Evolutionary conservation across 2,888 invertebrate species (phyloP).

Genomic region (Phragmatobia fuliginosa): DNA sequence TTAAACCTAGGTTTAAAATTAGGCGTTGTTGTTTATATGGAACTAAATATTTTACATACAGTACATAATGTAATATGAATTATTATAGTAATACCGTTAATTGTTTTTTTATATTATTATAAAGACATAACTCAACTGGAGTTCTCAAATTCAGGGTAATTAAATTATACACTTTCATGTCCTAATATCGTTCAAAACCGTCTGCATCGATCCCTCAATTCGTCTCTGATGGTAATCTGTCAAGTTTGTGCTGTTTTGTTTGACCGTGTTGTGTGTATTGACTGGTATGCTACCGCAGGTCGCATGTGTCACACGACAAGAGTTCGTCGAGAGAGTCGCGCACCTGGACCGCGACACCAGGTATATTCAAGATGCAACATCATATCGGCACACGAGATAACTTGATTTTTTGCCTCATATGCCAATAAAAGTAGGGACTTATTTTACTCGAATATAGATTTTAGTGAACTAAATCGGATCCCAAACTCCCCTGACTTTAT

Average conservation of each 20-base stretch:
- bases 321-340: conserved; percentile 72
- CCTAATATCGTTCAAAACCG: neutral
- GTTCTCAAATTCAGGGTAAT: neutral
- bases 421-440: too few species aligned
- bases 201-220: neutral
- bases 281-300: conserved; percentile 70
- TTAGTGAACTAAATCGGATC: neutral
- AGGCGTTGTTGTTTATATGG: too few species aligned
- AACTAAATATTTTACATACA: too few species aligned
- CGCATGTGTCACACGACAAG: conserved; percentile 82
- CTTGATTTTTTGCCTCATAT: conserved; percentile 3
- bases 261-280: conserved; percentile 3
- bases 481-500: too few species aligned
- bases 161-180: neutral
- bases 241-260: neutral
- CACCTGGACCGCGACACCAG: conserved; percentile 72
- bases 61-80: too few species aligned
- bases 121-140: too few species aligned
- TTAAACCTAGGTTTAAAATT: neutral
- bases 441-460: neutral
- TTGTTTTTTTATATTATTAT: too few species aligned
- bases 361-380: conserved; percentile 63
- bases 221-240: neutral
- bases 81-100: too few species aligned
- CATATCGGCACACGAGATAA: conserved; percentile 48